Evolutionary conservation across 2,888 invertebrate genomes (phyloP).

Genomic region (Agrilus cyanescens): DNA sequence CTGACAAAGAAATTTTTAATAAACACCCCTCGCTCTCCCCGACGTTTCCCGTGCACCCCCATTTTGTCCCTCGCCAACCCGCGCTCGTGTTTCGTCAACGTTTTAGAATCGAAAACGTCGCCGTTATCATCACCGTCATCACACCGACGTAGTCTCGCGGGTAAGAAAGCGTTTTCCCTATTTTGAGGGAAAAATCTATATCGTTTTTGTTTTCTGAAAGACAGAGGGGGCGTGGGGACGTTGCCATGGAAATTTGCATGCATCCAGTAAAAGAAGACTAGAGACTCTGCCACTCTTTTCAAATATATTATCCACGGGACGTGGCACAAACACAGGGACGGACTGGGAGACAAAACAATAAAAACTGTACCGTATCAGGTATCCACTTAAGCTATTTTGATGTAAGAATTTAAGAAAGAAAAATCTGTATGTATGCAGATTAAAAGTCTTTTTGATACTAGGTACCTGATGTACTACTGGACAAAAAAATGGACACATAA

Average conservation of each 20-base stretch:
- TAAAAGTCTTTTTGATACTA: too few relatives aligned
- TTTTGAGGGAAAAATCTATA: slow-evolving; percentile 32
- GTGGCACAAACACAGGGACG: too few relatives aligned
- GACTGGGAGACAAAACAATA: too few relatives aligned
- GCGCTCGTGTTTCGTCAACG: background rate
- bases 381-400: too few relatives aligned
- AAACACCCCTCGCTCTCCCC: background rate
- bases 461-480: too few relatives aligned
- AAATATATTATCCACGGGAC: background rate
- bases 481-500: too few relatives aligned
- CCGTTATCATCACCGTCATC: background rate
- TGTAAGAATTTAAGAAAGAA: too few relatives aligned
- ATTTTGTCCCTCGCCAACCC: background rate
- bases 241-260: slow-evolving; percentile 37
- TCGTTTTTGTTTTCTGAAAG: slow-evolving; percentile 34
- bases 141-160: slow-evolving; percentile 2
- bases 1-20: too few relatives aligned
- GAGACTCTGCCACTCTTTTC: slow-evolving; percentile 14
- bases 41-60: background rate
- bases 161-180: slow-evolving; percentile 21
- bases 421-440: too few relatives aligned
- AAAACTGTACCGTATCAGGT: too few relatives aligned
- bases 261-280: slow-evolving; percentile 32
- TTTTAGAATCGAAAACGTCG: too few relatives aligned
- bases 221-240: slow-evolving; percentile 28